Evolutionary conservation across 2,113 vertebrate genomes (phyloP).

Genomic region (Mus pahari): DNA sequence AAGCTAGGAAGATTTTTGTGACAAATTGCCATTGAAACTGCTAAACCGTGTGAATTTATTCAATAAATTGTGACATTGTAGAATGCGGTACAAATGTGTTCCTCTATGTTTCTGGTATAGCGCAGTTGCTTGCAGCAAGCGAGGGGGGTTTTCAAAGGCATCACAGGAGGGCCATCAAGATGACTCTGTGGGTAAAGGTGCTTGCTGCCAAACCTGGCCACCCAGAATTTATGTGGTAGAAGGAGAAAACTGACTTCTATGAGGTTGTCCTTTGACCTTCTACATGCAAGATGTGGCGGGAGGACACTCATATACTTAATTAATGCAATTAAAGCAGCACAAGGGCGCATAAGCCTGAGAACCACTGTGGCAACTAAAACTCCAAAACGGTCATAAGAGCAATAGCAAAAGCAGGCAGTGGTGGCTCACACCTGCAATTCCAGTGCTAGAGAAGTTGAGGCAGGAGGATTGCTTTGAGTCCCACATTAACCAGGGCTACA

Average conservation of each 20-base stretch:
- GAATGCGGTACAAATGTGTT: not conserved
- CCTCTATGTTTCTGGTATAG: not conserved
- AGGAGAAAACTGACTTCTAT: not conserved
- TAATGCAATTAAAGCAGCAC: not conserved
- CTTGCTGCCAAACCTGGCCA: not conserved
- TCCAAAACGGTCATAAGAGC: not conserved
- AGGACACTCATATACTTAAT: not conserved
- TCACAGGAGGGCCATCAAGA: not conserved
- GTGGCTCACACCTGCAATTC: not conserved
- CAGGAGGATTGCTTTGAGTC: not conserved
- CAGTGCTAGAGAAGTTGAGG: not conserved
- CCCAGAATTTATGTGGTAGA: not conserved
- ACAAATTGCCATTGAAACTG: not conserved
- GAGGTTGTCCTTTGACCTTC: not conserved
- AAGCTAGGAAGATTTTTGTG: not conserved
- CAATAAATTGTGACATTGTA: not conserved
- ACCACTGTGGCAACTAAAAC: not conserved
- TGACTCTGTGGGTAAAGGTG: not conserved
- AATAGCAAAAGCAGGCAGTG: not conserved
- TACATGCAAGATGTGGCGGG: not conserved
- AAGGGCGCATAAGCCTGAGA: not conserved
- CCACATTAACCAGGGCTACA: not conserved
- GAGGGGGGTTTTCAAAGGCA: not conserved
- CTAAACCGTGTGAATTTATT: not conserved
- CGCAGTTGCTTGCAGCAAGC: not conserved